Evolutionary conservation across 2,888 invertebrate species (phyloP), one percentile per base, ranked within the genome.

Genomic region (Amblyjoppa fuscipennis): DNA sequence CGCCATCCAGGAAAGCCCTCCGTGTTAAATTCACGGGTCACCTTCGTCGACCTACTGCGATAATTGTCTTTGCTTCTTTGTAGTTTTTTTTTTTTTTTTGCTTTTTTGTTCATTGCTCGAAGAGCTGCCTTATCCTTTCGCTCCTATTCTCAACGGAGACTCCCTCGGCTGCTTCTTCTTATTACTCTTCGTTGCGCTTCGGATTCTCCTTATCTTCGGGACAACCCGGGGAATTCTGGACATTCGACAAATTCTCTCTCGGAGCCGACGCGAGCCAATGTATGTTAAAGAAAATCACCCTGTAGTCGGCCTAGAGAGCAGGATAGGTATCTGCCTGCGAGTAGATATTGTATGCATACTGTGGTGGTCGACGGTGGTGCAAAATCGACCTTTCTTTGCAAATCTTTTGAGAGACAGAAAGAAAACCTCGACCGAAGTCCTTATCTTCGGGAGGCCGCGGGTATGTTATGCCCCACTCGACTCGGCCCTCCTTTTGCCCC

Each of bases 21-120:
- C 78, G 81, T 61, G 70, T 84, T 20, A 56, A 56, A 85, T 71
- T 73, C 75, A 56, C 70, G 88, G 91, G 91, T 92, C 92, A 92
- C 92, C 91, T 92, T 92, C 88, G 81, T 88, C 90, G 91, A 91
- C 91, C 92, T 83, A 88, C 75, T 79, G 68, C 66, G 85, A 87
- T 88, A 86, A 88, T 86, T 88, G 87, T 87, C 87, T 86, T 61
- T 11, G 49, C 28, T 73, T 77, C 51, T 61, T 51, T 64, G 73
- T 85, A 80, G 74, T 81, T 28, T 34, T 56, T 13, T 64, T 41
- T 13, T 64, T 41, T 34, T 38, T 38, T 13, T 20, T 11, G 45
- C 28, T 34, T 53, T n/a, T 34, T 49, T 66, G 20, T 76, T 49
- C 53, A 64, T 77, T 49, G 51, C 51, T 69, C 28, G 11, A 25